Evolutionary conservation across 2,113 vertebrate species (phyloP).

Genomic region (Cochlearius cochlearius): DNA sequence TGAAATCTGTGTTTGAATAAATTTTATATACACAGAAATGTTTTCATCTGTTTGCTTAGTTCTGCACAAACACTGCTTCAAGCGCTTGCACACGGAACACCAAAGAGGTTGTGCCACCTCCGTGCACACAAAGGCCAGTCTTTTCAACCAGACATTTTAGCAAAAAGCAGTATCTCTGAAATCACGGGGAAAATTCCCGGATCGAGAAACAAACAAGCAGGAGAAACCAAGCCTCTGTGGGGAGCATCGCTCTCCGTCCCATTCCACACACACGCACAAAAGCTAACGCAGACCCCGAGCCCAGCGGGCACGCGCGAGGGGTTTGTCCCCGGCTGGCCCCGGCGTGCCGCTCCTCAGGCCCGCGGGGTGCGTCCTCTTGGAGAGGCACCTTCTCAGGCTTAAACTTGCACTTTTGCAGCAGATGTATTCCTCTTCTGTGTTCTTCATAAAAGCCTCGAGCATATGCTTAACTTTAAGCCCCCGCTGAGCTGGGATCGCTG

Average conservation of each 20-base stretch:
- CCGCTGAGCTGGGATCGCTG: neutral
- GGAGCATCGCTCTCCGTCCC: accelerated
- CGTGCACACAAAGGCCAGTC: neutral
- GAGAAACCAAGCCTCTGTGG: neutral
- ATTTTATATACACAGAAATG: neutral
- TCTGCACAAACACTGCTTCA: neutral
- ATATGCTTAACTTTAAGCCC: neutral
- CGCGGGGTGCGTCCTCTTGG: neutral
- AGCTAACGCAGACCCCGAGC: neutral
- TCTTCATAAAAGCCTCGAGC: neutral
- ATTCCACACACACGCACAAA: neutral
- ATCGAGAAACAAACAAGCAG: neutral
- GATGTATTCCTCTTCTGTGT: neutral
- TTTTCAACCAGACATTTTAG: neutral
- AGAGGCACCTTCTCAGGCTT: neutral
- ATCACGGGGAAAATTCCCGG: neutral
- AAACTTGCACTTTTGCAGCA: neutral
- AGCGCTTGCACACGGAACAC: neutral
- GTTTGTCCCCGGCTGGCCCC: neutral
- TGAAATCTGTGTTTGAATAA: neutral
- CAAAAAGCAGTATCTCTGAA: neutral
- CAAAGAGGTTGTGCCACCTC: neutral
- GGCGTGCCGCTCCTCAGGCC: neutral
- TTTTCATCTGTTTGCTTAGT: neutral
- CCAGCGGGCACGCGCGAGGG: accelerated